Base-by-base conservation (phyloP, 2,888 invertebrate species). In the Agapetus fuscipes region DNA sequence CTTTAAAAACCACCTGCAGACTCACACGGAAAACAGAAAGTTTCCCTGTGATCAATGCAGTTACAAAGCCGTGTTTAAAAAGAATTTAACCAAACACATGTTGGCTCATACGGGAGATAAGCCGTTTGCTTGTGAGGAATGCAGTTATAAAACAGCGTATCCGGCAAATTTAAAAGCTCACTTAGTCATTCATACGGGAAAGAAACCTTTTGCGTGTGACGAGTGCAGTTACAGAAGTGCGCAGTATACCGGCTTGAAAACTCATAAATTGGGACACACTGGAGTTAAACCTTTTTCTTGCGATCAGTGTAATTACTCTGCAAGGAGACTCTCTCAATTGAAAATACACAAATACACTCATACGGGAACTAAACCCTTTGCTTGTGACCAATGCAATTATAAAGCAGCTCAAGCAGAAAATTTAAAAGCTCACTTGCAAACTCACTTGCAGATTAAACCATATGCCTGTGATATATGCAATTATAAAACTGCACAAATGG, bases 221-320 rank as follows among this genome's bases (percentile, higher is more conserved):
- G 14, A 37, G 17, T 49, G 49, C 30, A 42, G 42, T 4, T 43
- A 41, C 36, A 17, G 28, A n/a, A 48, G 46, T 24, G 35, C 26
- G 3, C 41, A 46, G 14, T 46, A 44, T 2, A 39, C 36, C 15
- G 37, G 32, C 11, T 46, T 48, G 13, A n/a, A 20, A 4, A 16
- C 30, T 9, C 49, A 49, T 16, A 12, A 25, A 6, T 20, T 20
- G 24, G 10, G 17, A 9, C 31, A 37, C 25, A 34, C 24, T 3
- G 24, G 34, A 3, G 24, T 9, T 2, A 20, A 25, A 9, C 12
- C 14, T 3, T 13, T 10, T 25, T 4, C 17, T 5, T 34, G 34
- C 24, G 12, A 34, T 12, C 5, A 13, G 14, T 34, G 34, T 20
- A 7, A 5, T 3, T 17, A 34, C 10, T 7, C 20, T 3, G 13